Conservation (phyloP, 2,113 vertebrate genomes). For the Cercopithecus mona region DNA sequence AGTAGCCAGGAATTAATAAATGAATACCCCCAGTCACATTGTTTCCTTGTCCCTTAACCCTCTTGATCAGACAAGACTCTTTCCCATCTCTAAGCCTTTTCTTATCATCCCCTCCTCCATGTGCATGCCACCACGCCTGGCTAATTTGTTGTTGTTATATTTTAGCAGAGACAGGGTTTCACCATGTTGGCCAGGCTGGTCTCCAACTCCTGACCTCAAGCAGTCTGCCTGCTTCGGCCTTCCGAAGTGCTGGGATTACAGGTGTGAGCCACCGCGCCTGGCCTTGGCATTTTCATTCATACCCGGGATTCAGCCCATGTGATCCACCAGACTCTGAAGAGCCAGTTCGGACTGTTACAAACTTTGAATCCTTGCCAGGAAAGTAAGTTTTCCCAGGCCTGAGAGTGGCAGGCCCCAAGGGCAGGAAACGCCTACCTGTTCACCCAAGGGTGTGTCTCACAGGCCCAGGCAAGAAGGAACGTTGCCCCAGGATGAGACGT, state of each 20-base stretch:
- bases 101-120: background rate
- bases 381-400: conserved; percentile 50
- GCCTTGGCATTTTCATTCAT: background rate
- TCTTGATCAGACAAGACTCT: background rate
- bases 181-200: no score
- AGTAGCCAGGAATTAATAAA: background rate
- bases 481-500: no score
- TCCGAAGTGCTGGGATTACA: no score
- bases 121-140: background rate
- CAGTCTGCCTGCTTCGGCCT: no score
- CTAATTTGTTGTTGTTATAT: no score
- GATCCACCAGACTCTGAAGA: background rate
- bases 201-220: no score
- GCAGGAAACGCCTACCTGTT: background rate
- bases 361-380: background rate
- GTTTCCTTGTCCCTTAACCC: background rate
- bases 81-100: background rate
- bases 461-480: background rate
- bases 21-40: background rate
- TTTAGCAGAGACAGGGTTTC: no score
- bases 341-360: background rate
- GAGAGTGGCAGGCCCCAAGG: background rate
- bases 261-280: no score
- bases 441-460: background rate
- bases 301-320: background rate